phyloP scores from a whole-genome alignment of 2,888 invertebrate species.

The Pyralis farinalis region DNA sequence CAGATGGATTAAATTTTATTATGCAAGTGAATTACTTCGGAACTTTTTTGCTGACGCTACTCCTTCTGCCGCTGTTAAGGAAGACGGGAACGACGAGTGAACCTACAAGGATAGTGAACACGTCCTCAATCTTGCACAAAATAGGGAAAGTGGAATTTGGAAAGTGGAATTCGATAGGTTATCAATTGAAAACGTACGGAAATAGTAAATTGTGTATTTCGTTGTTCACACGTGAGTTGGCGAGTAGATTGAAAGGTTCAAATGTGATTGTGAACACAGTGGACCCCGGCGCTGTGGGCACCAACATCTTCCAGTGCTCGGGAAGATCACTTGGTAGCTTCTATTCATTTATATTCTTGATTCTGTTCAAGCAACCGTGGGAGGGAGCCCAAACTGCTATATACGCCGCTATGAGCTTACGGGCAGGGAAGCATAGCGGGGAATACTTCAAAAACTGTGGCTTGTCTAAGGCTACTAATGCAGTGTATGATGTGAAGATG shows the following conservation, averaged over 20 bases:
- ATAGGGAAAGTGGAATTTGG: conserved; percentile 85
- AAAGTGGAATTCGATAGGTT: conserved; percentile 83
- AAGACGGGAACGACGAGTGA: conserved; percentile 72
- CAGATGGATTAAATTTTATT: conserved; percentile 91
- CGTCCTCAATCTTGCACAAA: conserved; percentile 88
- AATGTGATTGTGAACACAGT: conserved; percentile 89
- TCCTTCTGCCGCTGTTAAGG: conserved; percentile 90
- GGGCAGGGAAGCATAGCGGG: conserved; percentile 84
- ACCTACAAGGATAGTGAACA: conserved; percentile 88
- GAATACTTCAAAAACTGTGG: conserved; percentile 90
- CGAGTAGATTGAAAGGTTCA: conserved; percentile 81
- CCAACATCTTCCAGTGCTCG: conserved; percentile 83
- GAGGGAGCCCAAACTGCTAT: conserved; percentile 92
- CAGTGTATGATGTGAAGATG: conserved; percentile 82
- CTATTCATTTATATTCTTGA: conserved; percentile 81
- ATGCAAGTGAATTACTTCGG: conserved; percentile 98
- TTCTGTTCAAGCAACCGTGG: conserved; percentile 86
- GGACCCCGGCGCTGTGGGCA: conserved; percentile 92
- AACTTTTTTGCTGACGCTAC: conserved; percentile 93
- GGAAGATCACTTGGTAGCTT: conserved; percentile 76
- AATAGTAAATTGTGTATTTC: conserved; percentile 87
- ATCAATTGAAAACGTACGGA: conserved; percentile 77
- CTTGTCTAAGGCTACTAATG: conserved; percentile 79
- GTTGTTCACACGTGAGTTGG: conserved; percentile 86
- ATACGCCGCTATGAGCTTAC: conserved; percentile 86